Evolutionary conservation across 2,113 vertebrate species (phyloP), one percentile per base, ranked within the genome.

Genomic region (Phaethornis superciliosus): DNA sequence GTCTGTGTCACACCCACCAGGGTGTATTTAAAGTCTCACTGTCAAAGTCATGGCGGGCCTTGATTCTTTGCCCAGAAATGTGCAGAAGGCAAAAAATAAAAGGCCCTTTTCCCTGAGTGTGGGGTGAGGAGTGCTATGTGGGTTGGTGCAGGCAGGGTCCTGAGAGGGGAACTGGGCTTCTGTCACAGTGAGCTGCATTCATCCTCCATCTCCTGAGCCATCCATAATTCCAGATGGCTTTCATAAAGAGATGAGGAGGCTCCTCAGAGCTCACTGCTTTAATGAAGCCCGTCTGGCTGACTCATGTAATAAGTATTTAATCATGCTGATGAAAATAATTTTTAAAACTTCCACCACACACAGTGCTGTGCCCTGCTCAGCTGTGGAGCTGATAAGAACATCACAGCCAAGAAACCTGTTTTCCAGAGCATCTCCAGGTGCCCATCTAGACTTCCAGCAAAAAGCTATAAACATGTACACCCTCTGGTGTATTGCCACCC

Each of bases 241-340:
- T 96, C 96, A 96, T 98, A 98, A 97, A 96, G 97, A 97, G 95
- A 95, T 86, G 95, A 98, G 96, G 97, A 96, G 97, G 93, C 96
- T 97, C 90, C 95, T 95, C 92, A 63, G 92, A 97, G 97, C 96
- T 97, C 96, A 93, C 92, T 82, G 79, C 7, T 80, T 96, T 98
- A 98, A 98, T 97, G 97, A 97, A 97, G 97, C 95, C 97, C 93
- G 81, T 97, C 97, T 98, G 97, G 95, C 95, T 97, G 97, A 98
- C 94, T 98, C 97, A 98, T 96, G 95, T 98, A 97, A 96, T 97
- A 98, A 97, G 94, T 97, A 97, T 98, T 98, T 97, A 98, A 98
- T 97, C 96, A 93, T 37, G 93, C 92, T 91, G 96, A 98, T 96
- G 96, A 98, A 97, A 98, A 97, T 97, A 2, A 90, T 89, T 96